Evolutionary conservation across 2,888 invertebrate species (phyloP), one percentile per base, ranked within the genome.

Genomic region (Lathronympha strigana): DNA sequence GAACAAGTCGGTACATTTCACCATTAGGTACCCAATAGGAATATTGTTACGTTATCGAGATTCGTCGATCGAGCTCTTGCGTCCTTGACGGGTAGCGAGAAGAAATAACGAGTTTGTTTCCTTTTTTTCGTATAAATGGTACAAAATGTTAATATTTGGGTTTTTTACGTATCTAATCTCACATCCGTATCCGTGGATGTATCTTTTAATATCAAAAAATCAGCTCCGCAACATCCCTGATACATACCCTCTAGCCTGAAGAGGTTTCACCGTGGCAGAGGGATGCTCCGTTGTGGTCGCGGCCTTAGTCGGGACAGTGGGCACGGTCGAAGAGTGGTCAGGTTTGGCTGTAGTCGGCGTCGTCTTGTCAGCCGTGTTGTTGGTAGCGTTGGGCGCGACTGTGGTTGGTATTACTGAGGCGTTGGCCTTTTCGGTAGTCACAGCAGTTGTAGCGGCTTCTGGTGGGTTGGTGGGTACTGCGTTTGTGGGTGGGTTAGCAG

Each of bases 191-290:
- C n/a, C n/a, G n/a, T n/a, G n/a, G n/a, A n/a, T n/a, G n/a, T n/a
- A n/a, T n/a, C n/a, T n/a, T n/a, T n/a, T n/a, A n/a, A n/a, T n/a
- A n/a, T n/a, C n/a, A n/a, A n/a, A n/a, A n/a, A n/a, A n/a, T n/a
- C n/a, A n/a, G n/a, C n/a, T n/a, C n/a, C n/a, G n/a, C n/a, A n/a
- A n/a, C n/a, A n/a, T n/a, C n/a, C n/a, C n/a, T n/a, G 2, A 51
- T 13, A 51, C 81, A 80, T 75, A 88, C 88, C 85, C 85, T 84
- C 87, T 81, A 15, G 83, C 72, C 69, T 82, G 76, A 31, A 81
- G 70, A 38, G 69, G 61, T 28, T 36, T 23, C 36, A n/a, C 47
- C 5, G 62, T 47, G 25, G 62, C 25, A 13, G 45, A 33, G 4
- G 62, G 17, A 23, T 45, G 53, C 23, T 13, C 9, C 33, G 53